Evolutionary conservation across 2,113 vertebrate species (phyloP), one percentile per base, ranked within the genome.

Genomic region (Marmota monax): DNA sequence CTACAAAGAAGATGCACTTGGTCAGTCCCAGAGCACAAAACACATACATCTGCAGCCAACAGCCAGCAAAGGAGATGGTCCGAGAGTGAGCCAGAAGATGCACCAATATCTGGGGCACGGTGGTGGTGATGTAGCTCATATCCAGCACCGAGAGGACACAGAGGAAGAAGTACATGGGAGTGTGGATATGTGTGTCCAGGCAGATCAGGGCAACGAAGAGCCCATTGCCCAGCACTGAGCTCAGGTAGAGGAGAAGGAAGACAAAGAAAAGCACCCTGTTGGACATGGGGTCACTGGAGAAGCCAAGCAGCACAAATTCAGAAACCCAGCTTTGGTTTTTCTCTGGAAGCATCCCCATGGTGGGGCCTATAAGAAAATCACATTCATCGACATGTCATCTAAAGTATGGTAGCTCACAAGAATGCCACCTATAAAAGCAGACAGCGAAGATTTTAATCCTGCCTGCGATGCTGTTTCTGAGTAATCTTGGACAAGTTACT

Each of bases 281-380:
- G 32, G 70, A 74, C 0, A 0, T 82, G 22, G 78, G 65, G 27
- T 97, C 94, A 45, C 95, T 86, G 27, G 93, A 96, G 92, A 97
- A 96, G 29, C 97, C 96, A 80, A 97, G 82, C 53, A 98, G 85
- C 53, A 98, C 45, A 58, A 98, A 98, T 82, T 97, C 96, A 77
- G 95, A 85, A 77, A 97, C 94, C 88, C 87, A 96, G 1, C 48
- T 98, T 67, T 95, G 93, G 32, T 98, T 98, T n/a, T 96, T 39
- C 7, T 4, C 73, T 79, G 61, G 74, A 86, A 32, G 39, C 37
- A 34, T 80, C 95, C 86, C 58, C 94, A 89, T 89, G 76, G 4
- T 39, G 9, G 4, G 7, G 5, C 25, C 95, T 97, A n/a, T 37
- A 74, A 63, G 58, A 84, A 51, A 96, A 84, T 37, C 18, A 73